A percentile compares a stretch with the other conserved stretches of the same genome.
Conservation (phyloP, 2,888 invertebrate genomes). For the Amphimallon solstitiale region DNA sequence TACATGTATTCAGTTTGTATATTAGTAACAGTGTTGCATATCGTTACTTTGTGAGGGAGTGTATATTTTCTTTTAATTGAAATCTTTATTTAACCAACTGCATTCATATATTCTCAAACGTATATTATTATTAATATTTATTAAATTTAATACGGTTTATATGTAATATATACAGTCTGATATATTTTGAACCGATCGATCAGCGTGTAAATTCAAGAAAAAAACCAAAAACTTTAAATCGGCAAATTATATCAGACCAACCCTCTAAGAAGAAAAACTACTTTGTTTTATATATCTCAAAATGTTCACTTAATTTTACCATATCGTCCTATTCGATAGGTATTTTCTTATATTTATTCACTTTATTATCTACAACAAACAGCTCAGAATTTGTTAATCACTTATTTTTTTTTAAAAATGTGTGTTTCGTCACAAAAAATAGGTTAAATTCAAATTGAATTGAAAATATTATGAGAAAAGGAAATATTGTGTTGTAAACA, state of each 20-base stretch:
- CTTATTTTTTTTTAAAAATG: constrained; percentile 34
- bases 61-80: background rate
- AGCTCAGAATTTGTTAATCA: constrained; percentile 35
- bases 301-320: constrained; percentile 3
- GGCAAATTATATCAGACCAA: constrained; percentile 53
- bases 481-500: constrained; percentile 33
- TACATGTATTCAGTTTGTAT: constrained; percentile 11
- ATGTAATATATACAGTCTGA: constrained; percentile 40
- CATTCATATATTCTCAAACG: background rate
- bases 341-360: constrained; percentile 5
- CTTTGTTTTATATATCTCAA: constrained; percentile 6
- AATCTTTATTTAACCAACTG: constrained; percentile 7
- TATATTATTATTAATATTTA: constrained; percentile 26
- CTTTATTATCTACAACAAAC: constrained; percentile 19
- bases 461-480: constrained; percentile 18
- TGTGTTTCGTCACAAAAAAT: background rate
- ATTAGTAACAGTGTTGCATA: background rate
- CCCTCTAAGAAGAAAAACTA: constrained; percentile 54
- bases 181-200: constrained; percentile 34
- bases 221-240: constrained; percentile 1
- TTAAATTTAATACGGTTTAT: constrained; percentile 7
- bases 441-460: constrained; percentile 1
- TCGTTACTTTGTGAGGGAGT: background rate
- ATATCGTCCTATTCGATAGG: constrained; percentile 2
- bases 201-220: constrained; percentile 1